phyloP scores from a whole-genome alignment of 2,888 invertebrate genomes.

The Drosophila barbarae region DNA sequence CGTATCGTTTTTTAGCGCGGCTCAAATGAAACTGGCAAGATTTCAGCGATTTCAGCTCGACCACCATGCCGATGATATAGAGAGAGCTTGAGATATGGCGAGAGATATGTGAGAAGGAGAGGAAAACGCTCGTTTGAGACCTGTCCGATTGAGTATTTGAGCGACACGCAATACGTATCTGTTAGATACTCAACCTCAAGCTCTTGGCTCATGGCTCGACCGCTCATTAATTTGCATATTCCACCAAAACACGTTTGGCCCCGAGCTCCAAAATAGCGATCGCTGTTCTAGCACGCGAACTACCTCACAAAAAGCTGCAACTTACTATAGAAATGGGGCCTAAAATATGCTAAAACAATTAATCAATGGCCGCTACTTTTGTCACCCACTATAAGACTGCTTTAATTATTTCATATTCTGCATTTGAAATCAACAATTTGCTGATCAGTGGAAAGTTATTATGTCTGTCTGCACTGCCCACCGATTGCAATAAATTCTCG shows the following conservation, averaged over 20 bases:
- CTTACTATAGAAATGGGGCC: constrained; percentile 26
- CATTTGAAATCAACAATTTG: constrained; percentile 33
- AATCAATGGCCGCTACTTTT: constrained; percentile 47
- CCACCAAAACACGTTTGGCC: constrained; percentile 37
- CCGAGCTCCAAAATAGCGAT: constrained; percentile 26
- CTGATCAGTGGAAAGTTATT: constrained; percentile 34
- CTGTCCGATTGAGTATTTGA: constrained; percentile 67
- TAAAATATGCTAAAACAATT: constrained; percentile 45
- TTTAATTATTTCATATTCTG: constrained; percentile 34
- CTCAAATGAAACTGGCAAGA: constrained; percentile 78
- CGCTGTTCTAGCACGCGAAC: constrained; percentile 55
- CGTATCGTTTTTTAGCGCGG: constrained; percentile 78
- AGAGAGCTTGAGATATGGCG: constrained; percentile 36
- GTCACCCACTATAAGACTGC: constrained; percentile 56
- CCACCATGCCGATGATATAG: constrained; percentile 44
- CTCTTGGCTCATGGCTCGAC: constrained; percentile 15
- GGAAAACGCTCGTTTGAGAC: constrained; percentile 44
- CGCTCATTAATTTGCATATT: constrained; percentile 69
- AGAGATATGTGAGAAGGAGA: constrained; percentile 42
- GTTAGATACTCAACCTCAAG: constrained; percentile 51
- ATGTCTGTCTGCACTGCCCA: constrained; percentile 71
- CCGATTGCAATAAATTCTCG: constrained; percentile 68
- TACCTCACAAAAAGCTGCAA: constrained; percentile 41
- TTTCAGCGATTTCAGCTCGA: constrained; percentile 55
- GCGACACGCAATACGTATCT: constrained; percentile 55